Percentiles rank a stretch among this genome's conserved stretches.
Conservation (phyloP, 1,140 invertebrate genomes). For the Drosophila baimaii region DNA sequence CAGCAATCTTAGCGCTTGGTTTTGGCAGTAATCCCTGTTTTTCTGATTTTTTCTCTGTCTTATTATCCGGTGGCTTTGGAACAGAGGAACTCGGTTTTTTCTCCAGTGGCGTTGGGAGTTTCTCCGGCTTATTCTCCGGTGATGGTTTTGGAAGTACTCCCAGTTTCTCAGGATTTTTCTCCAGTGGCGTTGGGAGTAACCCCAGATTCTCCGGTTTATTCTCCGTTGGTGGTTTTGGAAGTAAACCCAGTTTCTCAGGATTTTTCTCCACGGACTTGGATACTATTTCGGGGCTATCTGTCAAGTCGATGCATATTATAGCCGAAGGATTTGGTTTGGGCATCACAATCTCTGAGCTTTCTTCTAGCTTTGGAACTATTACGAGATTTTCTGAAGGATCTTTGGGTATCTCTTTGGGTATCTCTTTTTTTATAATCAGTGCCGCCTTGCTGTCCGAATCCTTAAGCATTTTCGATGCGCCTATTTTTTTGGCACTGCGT, state of each 20-base stretch:
- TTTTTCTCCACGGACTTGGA: too few relatives aligned
- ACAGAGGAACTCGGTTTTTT: background rate
- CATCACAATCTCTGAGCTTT: too few relatives aligned
- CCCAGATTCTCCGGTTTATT: background rate
- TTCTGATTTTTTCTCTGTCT: background rate
- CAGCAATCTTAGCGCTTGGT: too few relatives aligned
- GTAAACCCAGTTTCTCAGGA: too few relatives aligned
- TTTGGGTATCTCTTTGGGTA: background rate
- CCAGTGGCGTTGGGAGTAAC: background rate
- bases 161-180: slow-evolving; percentile 8
- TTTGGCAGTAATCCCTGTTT: background rate
- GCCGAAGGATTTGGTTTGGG: too few relatives aligned
- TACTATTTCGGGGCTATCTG: too few relatives aligned
- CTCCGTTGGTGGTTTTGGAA: too few relatives aligned
- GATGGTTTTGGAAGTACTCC: too few relatives aligned
- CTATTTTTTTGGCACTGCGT: background rate
- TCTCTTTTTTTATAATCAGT: background rate
- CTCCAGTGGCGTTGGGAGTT: background rate
- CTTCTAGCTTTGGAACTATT: too few relatives aligned
- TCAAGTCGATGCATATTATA: too few relatives aligned
- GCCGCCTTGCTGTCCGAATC: background rate
- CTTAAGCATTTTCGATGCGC: background rate
- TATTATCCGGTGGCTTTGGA: too few relatives aligned
- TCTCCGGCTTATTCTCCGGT: background rate
- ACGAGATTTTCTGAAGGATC: slow-evolving; percentile 11